Evolutionary conservation across 2,888 invertebrate genomes (phyloP), one percentile per base, ranked within the genome.

Genomic region (Lydus trimaculatus): DNA sequence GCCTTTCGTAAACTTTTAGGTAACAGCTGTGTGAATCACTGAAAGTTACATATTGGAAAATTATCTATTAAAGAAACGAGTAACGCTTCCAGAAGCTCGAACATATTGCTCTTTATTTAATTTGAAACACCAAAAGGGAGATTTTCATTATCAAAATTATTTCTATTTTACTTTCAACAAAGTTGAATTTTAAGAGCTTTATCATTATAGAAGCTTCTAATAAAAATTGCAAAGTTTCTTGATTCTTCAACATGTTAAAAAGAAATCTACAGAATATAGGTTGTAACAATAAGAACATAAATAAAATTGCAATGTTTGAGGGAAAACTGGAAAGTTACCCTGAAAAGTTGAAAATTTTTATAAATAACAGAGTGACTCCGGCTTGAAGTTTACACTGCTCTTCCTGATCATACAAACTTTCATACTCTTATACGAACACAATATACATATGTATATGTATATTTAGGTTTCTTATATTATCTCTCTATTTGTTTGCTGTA

Each of bases 41-140:
- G 61, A 58, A 73, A 73, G 70, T 73, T 73, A 73, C 72, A 73
- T 73, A 73, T 73, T 73, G 72, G 72, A 73, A 70, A 71, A 73
- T 73, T 73, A 72, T 73, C 73, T 72, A 69, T 73, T 72, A 72
- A 59, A 33, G 39, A 58, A 52, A 39, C 64, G n/a, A 31, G 33
- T 58, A 20, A 60, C 33, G 60, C n/a, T 36, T 25, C 33, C 28
- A 48, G 63, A 60, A 66, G 33, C 66, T 67, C 64, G 64, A 25
- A 69, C 69, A 65, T 64, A 65, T 68, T 68, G 60, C n/a, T 36
- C 61, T 61, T 64, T 67, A 60, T 67, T 64, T 67, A 67, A 67
- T 67, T 61, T 63, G 39, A 36, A 31, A 43, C 66, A 31, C 52
- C 23, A 59, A 59, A 58, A 33, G n/a, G n/a, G n/a, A 66, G 63